These are phyloP conservation scores for Ectropis grisescens DNA, from an alignment of 1,140 invertebrate genomes.

Conservation along the genomic window DNA sequence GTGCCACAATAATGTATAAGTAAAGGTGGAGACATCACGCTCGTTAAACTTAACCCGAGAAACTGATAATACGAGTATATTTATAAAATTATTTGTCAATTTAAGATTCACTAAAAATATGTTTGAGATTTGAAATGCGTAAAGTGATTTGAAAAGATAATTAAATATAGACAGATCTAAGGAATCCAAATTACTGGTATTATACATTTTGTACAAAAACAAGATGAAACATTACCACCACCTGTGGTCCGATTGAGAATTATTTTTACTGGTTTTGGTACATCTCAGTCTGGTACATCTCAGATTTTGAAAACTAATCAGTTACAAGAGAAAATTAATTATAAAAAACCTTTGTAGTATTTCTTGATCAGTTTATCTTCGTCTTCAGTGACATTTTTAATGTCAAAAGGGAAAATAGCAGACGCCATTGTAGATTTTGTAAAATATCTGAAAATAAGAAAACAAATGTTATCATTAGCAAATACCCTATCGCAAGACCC, in stretches of 20 bases:
- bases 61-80: no score
- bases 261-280: no score
- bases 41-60: no score
- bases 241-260: no score
- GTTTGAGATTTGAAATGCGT: not conserved
- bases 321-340: no score
- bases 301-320: no score
- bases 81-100: not conserved
- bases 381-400: constrained; percentile 23
- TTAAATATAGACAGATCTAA: no score
- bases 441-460: not conserved
- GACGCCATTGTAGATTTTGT: constrained; percentile 4
- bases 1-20: not conserved
- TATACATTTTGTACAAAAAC: not conserved
- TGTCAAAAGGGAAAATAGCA: constrained; percentile 17
- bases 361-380: constrained; percentile 25
- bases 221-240: no score
- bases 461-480: not conserved
- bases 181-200: not conserved
- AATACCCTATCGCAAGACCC: not conserved
- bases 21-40: not conserved
- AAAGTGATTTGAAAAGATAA: not conserved
- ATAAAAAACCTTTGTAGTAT: constrained; percentile 32
- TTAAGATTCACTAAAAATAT: not conserved
- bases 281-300: no score